Evolutionary conservation across 2,113 vertebrate genomes (phyloP), one percentile per base, ranked within the genome.

Genomic region (Lepus timidus): DNA sequence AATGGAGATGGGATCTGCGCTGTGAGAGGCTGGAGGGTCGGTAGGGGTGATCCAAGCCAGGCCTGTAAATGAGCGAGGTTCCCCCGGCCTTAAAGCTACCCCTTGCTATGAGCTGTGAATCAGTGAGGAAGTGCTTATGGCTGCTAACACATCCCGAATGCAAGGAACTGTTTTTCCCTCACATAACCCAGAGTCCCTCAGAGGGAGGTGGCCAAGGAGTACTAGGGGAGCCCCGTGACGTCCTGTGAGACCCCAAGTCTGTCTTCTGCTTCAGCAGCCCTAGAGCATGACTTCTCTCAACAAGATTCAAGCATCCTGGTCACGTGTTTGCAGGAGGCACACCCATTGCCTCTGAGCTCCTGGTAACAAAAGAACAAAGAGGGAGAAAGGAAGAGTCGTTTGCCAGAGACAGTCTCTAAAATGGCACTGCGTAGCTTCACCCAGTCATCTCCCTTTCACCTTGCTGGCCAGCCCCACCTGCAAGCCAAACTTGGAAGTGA

Each of bases 41-140:
- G 0, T 1, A 25, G 5, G 68, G 17, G 11, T 75, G 52, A 55
- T 31, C 44, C 44, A 78, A 88, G 58, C 23, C 51, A 27, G 1
- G 9, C 16, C 9, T 58, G 44, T 19, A 90, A 52, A 58, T 33
- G 33, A 29, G 14, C 25, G 29, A 76, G 31, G 10, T 11, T 14
- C 29, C 73, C n/a, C 27, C 29, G 17, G 17, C 12, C 55, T 82
- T 9, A 39, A n/a, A 20, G 20, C 51, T 31, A 17, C 27, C 70
- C 6, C 17, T 12, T 58, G 25, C 76, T 19, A 3, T 19, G 13
- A 1, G 0, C 1, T 19, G 64, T 22, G 52, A 29, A 6, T 52
- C 49, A 20, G 52, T 0, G 36, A 74, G 22, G 36, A 22, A 12
- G 0, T 17, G 33, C 36, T 2, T 6, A 2, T 1, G 3, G 58